These are phyloP conservation scores for Monomorium pharaonis DNA, from an alignment of 1,140 invertebrate genomes.

Conservation along the genomic window DNA sequence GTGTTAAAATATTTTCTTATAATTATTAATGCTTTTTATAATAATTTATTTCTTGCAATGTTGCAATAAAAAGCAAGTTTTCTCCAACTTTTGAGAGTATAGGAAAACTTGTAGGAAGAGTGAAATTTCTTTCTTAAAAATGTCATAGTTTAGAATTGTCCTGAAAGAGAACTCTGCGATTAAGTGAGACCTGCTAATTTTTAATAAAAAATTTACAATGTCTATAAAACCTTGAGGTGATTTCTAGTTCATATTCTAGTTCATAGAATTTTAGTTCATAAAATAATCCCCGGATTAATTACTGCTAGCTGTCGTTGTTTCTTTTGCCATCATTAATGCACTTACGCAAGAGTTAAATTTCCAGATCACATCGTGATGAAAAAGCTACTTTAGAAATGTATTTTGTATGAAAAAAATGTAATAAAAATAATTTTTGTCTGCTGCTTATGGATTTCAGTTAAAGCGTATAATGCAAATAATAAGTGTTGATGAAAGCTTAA, in stretches of 20 bases:
- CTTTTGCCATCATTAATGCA: background rate
- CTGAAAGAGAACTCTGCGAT: constrained; percentile 3
- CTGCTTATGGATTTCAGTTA: constrained; percentile 33
- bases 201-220: constrained; percentile 64
- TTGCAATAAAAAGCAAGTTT: constrained; percentile 7
- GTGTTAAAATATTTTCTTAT: background rate
- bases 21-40: too few relatives aligned
- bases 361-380: background rate
- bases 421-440: background rate
- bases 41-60: background rate
- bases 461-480: background rate
- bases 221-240: constrained; percentile 58
- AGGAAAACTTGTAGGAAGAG: background rate
- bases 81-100: background rate
- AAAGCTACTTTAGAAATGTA: background rate
- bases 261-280: background rate
- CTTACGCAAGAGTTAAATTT: background rate
- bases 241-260: too few relatives aligned
- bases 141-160: constrained; percentile 17
- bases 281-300: constrained; percentile 14
- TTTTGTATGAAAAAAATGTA: background rate
- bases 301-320: too few relatives aligned
- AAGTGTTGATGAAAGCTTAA: constrained; percentile 50
- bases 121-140: constrained; percentile 45
- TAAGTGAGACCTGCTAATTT: constrained; percentile 54